Conservation (phyloP, 1,140 invertebrate genomes). For the Dryas iulia region DNA sequence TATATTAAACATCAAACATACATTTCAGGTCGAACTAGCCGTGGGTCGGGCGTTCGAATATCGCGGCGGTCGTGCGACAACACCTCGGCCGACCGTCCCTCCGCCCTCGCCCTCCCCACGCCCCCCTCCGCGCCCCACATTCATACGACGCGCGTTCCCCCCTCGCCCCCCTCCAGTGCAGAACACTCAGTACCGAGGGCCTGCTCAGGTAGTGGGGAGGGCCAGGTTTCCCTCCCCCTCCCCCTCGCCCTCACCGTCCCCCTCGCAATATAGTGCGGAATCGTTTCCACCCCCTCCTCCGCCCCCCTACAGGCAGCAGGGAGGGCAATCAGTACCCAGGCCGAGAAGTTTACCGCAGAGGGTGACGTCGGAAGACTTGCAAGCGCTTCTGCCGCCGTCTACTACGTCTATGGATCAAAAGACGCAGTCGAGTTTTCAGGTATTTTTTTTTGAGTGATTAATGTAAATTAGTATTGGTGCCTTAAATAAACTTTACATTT, state of each 20-base stretch:
- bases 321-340: slow-evolving; percentile 34
- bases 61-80: slow-evolving; percentile 44
- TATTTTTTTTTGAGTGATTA: slow-evolving; percentile 33
- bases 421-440: slow-evolving; percentile 82
- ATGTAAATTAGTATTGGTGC: too few relatives aligned
- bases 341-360: slow-evolving; percentile 50
- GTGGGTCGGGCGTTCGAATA: slow-evolving; percentile 73
- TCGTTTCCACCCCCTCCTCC: slow-evolving; percentile 58
- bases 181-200: slow-evolving; percentile 53
- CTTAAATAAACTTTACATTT: too few relatives aligned
- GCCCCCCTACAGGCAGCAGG: slow-evolving; percentile 46
- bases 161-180: slow-evolving; percentile 39
- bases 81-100: slow-evolving; percentile 68
- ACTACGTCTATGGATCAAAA: slow-evolving; percentile 82
- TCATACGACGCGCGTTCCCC: slow-evolving; percentile 45
- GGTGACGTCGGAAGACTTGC: slow-evolving; percentile 73
- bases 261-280: slow-evolving; percentile 48
- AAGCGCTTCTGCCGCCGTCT: slow-evolving; percentile 77
- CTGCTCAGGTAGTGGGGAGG: slow-evolving; percentile 47
- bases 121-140: slow-evolving; percentile 44
- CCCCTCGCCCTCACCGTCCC: slow-evolving; percentile 54
- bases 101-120: slow-evolving; percentile 41
- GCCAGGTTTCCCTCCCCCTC: slow-evolving; percentile 60
- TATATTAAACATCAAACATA: background rate
- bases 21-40: slow-evolving; percentile 65